Percentiles rank a stretch among this genome's conserved stretches.
phyloP scores from a whole-genome alignment of 2,113 vertebrate genomes.

The Hepsetus odoe region DNA sequence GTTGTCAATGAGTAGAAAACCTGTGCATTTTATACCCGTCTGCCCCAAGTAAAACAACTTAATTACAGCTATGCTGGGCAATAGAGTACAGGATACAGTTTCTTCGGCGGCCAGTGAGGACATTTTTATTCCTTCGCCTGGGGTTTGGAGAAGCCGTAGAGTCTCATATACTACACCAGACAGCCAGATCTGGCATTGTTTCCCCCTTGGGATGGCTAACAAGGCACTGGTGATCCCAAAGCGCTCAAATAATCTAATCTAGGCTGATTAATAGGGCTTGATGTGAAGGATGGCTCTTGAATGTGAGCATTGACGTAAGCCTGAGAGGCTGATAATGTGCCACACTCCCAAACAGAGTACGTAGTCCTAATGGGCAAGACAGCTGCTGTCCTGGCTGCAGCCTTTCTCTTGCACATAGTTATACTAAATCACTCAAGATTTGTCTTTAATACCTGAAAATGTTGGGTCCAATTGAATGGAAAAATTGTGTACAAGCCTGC shows the following conservation, averaged over 20 bases:
- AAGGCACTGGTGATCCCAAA: slow-evolving; percentile 18
- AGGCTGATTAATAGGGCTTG: slow-evolving; percentile 17
- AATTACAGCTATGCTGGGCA: slow-evolving; percentile 55
- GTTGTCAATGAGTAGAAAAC: slow-evolving; percentile 49
- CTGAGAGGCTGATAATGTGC: slow-evolving; percentile 16
- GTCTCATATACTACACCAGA: slow-evolving; percentile 33
- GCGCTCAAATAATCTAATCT: slow-evolving; percentile 33
- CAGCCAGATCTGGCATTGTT: slow-evolving; percentile 35
- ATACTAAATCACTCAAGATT: slow-evolving; percentile 28
- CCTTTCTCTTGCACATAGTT: slow-evolving; percentile 43
- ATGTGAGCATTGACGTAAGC: slow-evolving; percentile 7
- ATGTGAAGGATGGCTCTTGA: slow-evolving; percentile 23
- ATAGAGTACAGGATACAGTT: slow-evolving; percentile 48
- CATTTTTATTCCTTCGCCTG: slow-evolving; percentile 48
- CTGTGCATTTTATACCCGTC: slow-evolving; percentile 50
- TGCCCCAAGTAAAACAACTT: slow-evolving; percentile 50
- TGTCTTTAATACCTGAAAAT: slow-evolving; percentile 54
- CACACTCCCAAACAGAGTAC: background rate
- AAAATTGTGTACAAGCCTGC: background rate
- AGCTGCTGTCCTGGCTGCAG: background rate
- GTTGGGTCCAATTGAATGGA: slow-evolving; percentile 26
- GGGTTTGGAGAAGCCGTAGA: slow-evolving; percentile 25
- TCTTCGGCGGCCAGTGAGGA: slow-evolving; percentile 38
- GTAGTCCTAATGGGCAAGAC: slow-evolving; percentile 7
- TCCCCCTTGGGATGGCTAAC: slow-evolving; percentile 18